Conservation (phyloP, 1,140 invertebrate genomes). For the Micrasema minimum region DNA sequence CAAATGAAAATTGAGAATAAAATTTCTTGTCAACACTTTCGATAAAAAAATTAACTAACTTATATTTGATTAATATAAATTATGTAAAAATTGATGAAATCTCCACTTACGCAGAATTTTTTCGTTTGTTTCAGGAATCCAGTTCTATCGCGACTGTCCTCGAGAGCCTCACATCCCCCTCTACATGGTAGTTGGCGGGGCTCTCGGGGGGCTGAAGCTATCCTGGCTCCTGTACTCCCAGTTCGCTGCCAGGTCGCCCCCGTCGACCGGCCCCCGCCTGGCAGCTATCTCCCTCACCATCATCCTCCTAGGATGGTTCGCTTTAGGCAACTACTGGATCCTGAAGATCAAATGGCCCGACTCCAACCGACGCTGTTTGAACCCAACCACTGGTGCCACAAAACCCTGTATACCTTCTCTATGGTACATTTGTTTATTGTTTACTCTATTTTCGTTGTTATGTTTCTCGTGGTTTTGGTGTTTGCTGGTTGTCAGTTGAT, state of each 20-base stretch:
- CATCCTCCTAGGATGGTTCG: slow-evolving; percentile 81
- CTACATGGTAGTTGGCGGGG: slow-evolving; percentile 85
- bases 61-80: no score
- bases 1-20: no score
- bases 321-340: slow-evolving; percentile 84
- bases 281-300: slow-evolving; percentile 71
- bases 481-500: slow-evolving; percentile 74
- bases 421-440: slow-evolving; percentile 77
- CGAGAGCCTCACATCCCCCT: slow-evolving; percentile 81
- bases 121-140: slow-evolving; percentile 72
- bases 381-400: slow-evolving; percentile 80
- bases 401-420: slow-evolving; percentile 81
- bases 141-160: slow-evolving; percentile 82
- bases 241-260: slow-evolving; percentile 65
- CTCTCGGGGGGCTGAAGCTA: slow-evolving; percentile 77
- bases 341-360: slow-evolving; percentile 79
- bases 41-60: no score
- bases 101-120: no score
- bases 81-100: no score
- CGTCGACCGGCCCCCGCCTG: slow-evolving; percentile 65
- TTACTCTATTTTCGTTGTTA: slow-evolving; percentile 70
- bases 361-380: slow-evolving; percentile 74
- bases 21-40: no score
- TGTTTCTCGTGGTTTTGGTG: slow-evolving; percentile 70
- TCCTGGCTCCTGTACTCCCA: slow-evolving; percentile 77